Percentiles rank a stretch among this genome's conserved stretches.
phyloP scores from a whole-genome alignment of 2,113 vertebrate species.

The Butorides virescens region DNA sequence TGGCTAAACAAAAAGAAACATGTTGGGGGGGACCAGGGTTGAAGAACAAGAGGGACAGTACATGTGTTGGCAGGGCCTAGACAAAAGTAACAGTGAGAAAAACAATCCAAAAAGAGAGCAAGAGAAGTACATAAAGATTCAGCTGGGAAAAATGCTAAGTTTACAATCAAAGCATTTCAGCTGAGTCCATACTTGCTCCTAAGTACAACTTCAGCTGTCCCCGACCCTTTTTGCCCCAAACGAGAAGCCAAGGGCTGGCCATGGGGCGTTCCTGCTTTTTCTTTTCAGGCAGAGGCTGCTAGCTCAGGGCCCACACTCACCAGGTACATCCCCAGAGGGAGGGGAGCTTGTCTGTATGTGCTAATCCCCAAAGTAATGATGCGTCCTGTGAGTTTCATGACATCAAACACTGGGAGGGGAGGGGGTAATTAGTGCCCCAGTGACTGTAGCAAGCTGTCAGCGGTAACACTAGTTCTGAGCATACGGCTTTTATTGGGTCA shows the following conservation, averaged over 20 bases:
- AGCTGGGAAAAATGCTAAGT: neutral
- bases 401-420: slow-evolving; percentile 50
- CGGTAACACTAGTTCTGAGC: neutral
- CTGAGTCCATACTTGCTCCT: neutral
- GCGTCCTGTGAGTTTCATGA: slow-evolving; percentile 2
- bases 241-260: neutral
- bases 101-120: accelerated
- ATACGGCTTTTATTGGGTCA: neutral
- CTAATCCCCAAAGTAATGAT: slow-evolving; percentile 35
- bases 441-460: neutral
- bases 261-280: neutral
- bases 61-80: neutral
- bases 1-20: neutral
- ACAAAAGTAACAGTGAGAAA: neutral
- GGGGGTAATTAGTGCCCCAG: slow-evolving; percentile 14
- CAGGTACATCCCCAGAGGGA: neutral
- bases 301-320: neutral
- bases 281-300: neutral
- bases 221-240: neutral
- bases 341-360: neutral
- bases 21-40: neutral
- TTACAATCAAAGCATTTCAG: neutral
- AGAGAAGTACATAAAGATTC: neutral
- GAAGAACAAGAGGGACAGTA: neutral
- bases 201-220: neutral